Base-by-base conservation (phyloP, 2,888 invertebrate species). In the Chymomyza procnemis region DNA sequence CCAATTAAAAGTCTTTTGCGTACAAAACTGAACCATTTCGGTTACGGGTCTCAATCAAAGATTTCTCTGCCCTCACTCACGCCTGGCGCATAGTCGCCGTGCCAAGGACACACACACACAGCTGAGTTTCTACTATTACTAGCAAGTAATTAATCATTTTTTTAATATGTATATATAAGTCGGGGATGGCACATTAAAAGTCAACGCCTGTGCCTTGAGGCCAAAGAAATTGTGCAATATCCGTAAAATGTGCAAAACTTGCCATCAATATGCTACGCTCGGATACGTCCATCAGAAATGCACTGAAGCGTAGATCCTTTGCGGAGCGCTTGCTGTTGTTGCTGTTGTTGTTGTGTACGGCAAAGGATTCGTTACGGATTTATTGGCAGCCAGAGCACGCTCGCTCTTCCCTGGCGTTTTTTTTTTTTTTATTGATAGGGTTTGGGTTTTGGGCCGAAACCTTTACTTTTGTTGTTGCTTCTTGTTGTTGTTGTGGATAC, bases 191-290 rank as follows among this genome's bases (percentile, higher is more conserved):
- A 72, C 74, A 71, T 71, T 71, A 66, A 76, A 70, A 76, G 76
- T 76, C 76, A 76, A 76, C 64, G 73, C 47, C 69, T 69, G 26
- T 54, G 18, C 26, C 48, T 21, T 18, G 59, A 34, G 60, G 34
- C 26, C 61, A 18, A 52, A 26, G 52, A 50, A 78, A 84, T 84
- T 86, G 85, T 82, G 85, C 85, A 85, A 86, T 85, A 85, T 85
- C 84, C 85, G 85, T 86, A 82, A 85, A 85, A 85, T 85, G 80
- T 80, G 85, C 79, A 85, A 85, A 86, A 85, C 82, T 86, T 85
- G 82, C 86, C 85, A 80, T 85, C 85, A 85, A 85, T 85, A 86
- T 80, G 86, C 86, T 85, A 86, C 85, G 85, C 85, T 85, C 86
- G 85, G 85, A 85, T 86, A 85, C 85, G 85, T 85, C 85, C 79